Evolutionary conservation across 2,113 vertebrate genomes (phyloP).

Genomic region (Melanerpes formicivorus): DNA sequence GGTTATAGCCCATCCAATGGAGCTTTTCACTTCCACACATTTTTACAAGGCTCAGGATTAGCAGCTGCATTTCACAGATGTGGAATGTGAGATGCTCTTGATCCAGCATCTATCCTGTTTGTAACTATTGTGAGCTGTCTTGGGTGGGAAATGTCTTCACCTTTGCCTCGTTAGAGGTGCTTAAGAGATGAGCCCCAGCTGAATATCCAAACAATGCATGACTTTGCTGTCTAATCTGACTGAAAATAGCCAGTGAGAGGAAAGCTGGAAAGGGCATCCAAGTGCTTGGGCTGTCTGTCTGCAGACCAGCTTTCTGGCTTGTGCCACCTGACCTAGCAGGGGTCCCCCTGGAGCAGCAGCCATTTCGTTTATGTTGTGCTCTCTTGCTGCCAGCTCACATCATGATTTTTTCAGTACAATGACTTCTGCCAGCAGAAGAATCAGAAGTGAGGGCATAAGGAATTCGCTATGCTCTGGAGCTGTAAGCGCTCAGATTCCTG

Average conservation of each 20-base stretch:
- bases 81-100: not conserved
- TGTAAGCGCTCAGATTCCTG: not conserved
- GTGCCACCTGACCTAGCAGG: not conserved
- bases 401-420: not conserved
- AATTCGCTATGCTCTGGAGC: not conserved
- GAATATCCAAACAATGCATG: not conserved
- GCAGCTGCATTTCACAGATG: not conserved
- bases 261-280: not conserved
- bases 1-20: not conserved
- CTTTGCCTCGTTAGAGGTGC: not conserved
- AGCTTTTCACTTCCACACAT: not conserved
- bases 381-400: not conserved
- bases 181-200: not conserved
- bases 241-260: not conserved
- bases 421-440: not conserved
- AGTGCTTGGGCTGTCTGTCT: not conserved
- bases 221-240: not conserved
- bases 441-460: not conserved
- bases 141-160: not conserved
- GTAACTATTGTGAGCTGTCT: not conserved
- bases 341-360: not conserved
- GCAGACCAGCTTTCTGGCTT: not conserved
- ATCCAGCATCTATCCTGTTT: not conserved
- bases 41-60: not conserved
- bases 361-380: not conserved